phyloP scores from a whole-genome alignment of 2,888 invertebrate genomes.

The Rapana venosa region DNA sequence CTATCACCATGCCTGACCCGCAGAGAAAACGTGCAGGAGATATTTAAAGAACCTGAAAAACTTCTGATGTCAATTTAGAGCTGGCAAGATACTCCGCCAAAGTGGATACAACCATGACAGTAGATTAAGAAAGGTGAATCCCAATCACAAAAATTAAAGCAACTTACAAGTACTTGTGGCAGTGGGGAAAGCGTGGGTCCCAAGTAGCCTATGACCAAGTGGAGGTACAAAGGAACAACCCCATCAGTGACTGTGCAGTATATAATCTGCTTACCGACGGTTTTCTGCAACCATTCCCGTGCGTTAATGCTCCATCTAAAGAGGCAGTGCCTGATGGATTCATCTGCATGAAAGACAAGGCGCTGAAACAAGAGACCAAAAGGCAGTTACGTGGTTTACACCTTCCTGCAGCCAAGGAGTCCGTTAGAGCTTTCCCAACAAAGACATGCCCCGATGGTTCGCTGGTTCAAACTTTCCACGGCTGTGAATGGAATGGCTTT shows the following conservation, averaged over 20 bases:
- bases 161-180: constrained; percentile 21
- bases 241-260: constrained; percentile 2
- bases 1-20: not conserved
- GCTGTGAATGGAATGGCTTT: not conserved
- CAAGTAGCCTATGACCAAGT: constrained; percentile 14
- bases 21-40: not conserved
- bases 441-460: constrained; percentile 21
- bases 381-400: not conserved
- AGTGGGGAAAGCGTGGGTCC: constrained; percentile 8
- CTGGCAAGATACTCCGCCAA: not conserved
- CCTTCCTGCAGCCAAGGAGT: not conserved
- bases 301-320: not conserved
- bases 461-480: constrained; percentile 3
- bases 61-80: not conserved
- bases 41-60: not conserved
- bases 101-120: not conserved
- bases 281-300: not conserved
- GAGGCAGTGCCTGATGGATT: constrained; percentile 7
- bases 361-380: not conserved
- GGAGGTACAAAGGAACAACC: not conserved
- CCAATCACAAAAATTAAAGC: not conserved
- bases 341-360: not conserved
- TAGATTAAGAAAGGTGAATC: constrained; percentile 7
- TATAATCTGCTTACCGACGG: not conserved
- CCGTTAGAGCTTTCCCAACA: not conserved